Conservation (phyloP, 2,113 vertebrate species). For the Okapia johnstoni region DNA sequence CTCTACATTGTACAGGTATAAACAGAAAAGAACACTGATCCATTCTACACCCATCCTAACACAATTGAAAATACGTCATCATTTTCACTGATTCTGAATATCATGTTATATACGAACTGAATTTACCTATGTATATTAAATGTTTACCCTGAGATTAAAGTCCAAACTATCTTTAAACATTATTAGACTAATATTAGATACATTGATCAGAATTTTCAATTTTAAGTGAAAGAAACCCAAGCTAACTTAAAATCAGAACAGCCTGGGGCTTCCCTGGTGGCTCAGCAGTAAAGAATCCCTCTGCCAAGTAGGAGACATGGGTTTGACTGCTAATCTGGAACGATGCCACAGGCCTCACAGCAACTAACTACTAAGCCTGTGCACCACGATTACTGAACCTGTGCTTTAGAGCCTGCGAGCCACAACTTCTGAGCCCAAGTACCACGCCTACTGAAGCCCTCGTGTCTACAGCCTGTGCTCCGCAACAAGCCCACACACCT, state of each 20-base stretch:
- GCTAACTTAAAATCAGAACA: neutral
- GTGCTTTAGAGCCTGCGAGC: neutral
- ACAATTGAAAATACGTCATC: neutral
- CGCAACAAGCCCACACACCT: neutral
- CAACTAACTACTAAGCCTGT: neutral
- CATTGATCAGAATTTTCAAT: neutral
- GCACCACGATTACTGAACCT: neutral
- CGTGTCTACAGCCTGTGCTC: neutral
- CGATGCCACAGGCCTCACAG: neutral
- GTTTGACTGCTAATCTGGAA: neutral
- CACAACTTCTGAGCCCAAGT: neutral
- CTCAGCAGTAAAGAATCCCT: neutral
- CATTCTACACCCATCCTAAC: neutral
- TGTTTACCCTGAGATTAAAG: neutral
- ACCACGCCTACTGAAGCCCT: neutral
- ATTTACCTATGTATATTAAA: neutral
- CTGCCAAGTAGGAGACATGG: neutral
- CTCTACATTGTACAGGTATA: neutral
- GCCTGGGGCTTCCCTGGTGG: neutral
- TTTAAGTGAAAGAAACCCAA: slow-evolving; percentile 32
- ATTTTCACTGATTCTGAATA: slow-evolving; percentile 2
- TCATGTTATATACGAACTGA: neutral
- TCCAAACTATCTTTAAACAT: slow-evolving; percentile 5
- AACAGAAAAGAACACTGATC: neutral
- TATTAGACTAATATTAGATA: neutral